Base-by-base conservation (phyloP, 2,888 invertebrate species). In the Orthosia incerta region DNA sequence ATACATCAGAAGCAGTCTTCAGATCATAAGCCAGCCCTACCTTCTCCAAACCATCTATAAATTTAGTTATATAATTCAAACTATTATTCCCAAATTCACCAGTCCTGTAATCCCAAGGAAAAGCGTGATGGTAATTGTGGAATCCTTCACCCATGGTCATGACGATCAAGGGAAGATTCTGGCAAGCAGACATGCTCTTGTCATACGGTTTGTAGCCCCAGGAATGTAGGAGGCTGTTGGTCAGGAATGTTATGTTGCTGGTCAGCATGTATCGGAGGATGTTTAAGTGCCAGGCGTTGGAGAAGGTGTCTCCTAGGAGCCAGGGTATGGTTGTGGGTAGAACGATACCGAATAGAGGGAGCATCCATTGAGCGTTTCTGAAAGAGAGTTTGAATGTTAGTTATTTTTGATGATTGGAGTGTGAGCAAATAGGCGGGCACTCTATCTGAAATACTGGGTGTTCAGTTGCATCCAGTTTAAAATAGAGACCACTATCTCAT, bases 151-250 rank as follows among this genome's bases (percentile, higher is more conserved):
- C 93, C 2, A 88, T 79, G 0, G 88, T 76, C 0, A 87, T 4
- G 0, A 89, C 15, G 0, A 89, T 82, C 0, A 91, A 83, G 0
- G 84, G 13, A 0, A 85, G n/a, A 39, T 86, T 91, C 51, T 92
- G 89, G 0, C 76, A 70, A 0, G 93, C 88, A 18, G 60, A 65
- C 0, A 92, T 89, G n/a, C 71, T 79, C 80, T 86, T 90, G 70
- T 97, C 95, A 76, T 95, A 96, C 0, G 95, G 95, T 57, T 88
- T 93, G 67, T 89, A 89, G 11, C 95, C 96, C 92, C 93, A 95
- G 16, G 93, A 81, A 88, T 97, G 97, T 12, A 97, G 97, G 2
- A 96, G 95, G 82, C 97, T 97, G 93, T 97, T 97, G n/a, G 97
- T 97, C 13, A 96, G 89, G 96, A 97, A 97, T 0, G 89, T 87